A percentile compares a stretch with the other conserved stretches of the same genome.
These are phyloP conservation scores for Pachyuromys duprasi DNA, from an alignment of 2,797 vertebrate species.

Conservation along the genomic window DNA sequence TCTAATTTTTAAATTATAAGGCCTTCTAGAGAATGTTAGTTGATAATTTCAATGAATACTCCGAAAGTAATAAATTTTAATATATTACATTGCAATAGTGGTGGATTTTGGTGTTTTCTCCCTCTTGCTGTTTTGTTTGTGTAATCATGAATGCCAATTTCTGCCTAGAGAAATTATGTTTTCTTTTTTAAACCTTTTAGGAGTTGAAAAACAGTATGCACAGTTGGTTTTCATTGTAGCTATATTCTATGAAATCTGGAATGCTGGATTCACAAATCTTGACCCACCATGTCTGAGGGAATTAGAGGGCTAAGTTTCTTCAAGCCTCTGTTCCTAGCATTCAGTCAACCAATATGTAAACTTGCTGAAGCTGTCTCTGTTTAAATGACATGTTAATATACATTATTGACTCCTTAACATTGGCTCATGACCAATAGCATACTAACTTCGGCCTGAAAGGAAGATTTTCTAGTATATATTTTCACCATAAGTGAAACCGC, in stretches of 20 bases:
- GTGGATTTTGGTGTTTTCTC: conserved; percentile 64
- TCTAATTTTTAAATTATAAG: conserved; percentile 57
- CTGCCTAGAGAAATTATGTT: conserved; percentile 37
- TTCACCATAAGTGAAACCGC: not conserved
- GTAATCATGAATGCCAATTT: not conserved
- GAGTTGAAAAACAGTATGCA: conserved; percentile 40
- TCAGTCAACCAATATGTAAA: not conserved
- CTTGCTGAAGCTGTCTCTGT: conserved; percentile 12
- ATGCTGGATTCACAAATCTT: not conserved
- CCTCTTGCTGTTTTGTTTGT: conserved; percentile 14
- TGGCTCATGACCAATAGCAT: not conserved
- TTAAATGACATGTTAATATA: not conserved
- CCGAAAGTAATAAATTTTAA: conserved; percentile 71
- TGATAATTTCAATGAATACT: conserved; percentile 51
- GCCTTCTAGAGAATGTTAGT: conserved; percentile 55
- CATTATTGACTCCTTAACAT: not conserved
- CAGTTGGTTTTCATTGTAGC: conserved; percentile 37
- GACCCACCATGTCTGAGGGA: not conserved
- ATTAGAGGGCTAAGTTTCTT: not conserved
- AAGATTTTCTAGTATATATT: not conserved
- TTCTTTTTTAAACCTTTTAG: conserved; percentile 37
- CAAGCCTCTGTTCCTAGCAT: not conserved
- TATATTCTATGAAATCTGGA: not conserved
- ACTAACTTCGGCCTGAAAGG: not conserved
- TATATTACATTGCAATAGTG: conserved; percentile 48